Base-by-base conservation (phyloP, 2,888 invertebrate genomes). In the Rhamphomyia laevipes region DNA sequence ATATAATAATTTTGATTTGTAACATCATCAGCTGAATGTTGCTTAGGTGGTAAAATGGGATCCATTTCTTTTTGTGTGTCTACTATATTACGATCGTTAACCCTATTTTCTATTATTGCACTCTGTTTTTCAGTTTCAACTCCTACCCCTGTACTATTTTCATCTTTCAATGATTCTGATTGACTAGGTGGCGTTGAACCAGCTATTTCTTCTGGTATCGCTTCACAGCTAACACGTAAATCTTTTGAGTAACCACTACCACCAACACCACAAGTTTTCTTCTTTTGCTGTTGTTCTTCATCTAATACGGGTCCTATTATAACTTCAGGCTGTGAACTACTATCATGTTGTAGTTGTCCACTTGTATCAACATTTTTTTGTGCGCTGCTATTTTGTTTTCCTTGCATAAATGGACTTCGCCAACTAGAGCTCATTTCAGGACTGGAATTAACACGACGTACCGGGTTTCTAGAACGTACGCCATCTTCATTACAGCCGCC, bases 351-450 rank as follows among this genome's bases (percentile, higher is more conserved):
- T n/a, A 23, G 18, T n/a, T 37, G 43, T 50, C 17, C 45, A 48
- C 3, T 23, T 13, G 7, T 17, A 4, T 10, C 41, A 18, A 17
- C 47, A 33, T n/a, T 44, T 10, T 17, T 30, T 23, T 37, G 23
- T n/a, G 30, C 30, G 10, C 18, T 65, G 35, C 45, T 45, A 15
- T 47, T 53, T 9, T 64, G 67, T 38, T 69, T 69, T 30, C 60
- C 57, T 3, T 59, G 56, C 13, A 80, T 64, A 58, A 82, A 80
- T 53, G 81, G 79, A 67, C 80, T 80, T 56, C 87, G 85, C 86
- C 87, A 89, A 62, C 83, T 85, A 2, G 87, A 84, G 52, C 86
- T 87, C 90, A 92, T 90, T 74, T 92, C 92, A 2, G 91, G 91
- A 59, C 90, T 90, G 46, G 91, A 91, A 75, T 91, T 91, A 41